Conservation (phyloP, 2,797 vertebrate genomes). For the Onychomys leucogaster region DNA sequence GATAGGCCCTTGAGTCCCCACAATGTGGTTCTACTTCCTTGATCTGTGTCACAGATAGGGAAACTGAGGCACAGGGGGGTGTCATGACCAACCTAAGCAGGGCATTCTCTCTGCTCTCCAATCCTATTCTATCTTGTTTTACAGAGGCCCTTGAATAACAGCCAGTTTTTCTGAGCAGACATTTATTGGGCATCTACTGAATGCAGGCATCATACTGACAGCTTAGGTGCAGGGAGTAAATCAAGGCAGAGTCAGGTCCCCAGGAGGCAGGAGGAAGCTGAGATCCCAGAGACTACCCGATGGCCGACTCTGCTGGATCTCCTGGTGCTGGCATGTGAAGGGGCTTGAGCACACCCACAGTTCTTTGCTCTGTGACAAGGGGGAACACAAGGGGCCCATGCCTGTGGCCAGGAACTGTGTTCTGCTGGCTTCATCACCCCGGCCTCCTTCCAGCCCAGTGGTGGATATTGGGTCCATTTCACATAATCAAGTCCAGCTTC, state of each 20-base stretch:
- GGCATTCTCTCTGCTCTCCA: background rate
- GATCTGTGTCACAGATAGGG: background rate
- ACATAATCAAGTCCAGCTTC: background rate
- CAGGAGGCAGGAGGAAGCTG: background rate
- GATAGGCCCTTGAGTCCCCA: background rate
- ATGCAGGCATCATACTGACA: background rate
- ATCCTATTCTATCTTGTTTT: background rate
- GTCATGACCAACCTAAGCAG: background rate
- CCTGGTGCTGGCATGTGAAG: background rate
- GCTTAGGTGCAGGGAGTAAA: background rate
- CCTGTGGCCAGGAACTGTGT: background rate
- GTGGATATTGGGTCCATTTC: no score
- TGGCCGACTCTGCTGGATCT: background rate
- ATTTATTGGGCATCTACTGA: background rate
- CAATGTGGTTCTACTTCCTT: accelerated
- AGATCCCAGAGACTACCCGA: accelerated
- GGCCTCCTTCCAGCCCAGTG: background rate
- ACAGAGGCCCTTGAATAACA: background rate
- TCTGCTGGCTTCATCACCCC: background rate
- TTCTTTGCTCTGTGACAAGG: background rate
- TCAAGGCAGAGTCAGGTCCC: background rate
- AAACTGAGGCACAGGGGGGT: conserved; percentile 37
- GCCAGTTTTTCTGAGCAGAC: background rate
- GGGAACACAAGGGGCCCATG: background rate
- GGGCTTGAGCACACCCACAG: background rate